Evolutionary conservation across 2,113 vertebrate genomes (phyloP), one percentile per base, ranked within the genome.

Genomic region (Tympanuchus pallidicinctus): DNA sequence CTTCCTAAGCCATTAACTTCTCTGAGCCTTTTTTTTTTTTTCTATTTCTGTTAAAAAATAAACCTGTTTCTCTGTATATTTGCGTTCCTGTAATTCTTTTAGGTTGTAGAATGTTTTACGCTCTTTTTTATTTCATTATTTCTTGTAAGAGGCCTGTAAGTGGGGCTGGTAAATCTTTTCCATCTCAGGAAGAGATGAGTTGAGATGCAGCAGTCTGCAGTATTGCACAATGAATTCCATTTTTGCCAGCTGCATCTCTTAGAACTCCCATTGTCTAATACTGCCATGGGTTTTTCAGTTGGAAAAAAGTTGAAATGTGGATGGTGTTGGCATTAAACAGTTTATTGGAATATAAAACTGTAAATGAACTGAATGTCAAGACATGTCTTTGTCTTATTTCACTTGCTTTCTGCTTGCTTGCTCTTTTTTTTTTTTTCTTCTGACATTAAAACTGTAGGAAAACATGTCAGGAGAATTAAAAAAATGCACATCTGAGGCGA

Each of bases 401-500:
- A 24, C 38, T 89, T 38, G 34, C 40, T 88, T 72, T 72, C 71
- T 89, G 45, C 45, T 57, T 57, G 19, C 64, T 81, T 63, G 30
- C 38, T 89, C 42, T 14, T 6, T 20, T 30, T 43, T 1, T 1
- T 1, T 22, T 48, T 12, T 48, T 10, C 42, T 85, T 76, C 54
- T 89, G 86, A 85, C 81, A 84, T 91, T 76, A 89, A 79, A 88
- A 88, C 63, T 19, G 25, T 92, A 66, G 86, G 71, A 71, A 89
- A 90, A 96, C 89, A 87, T 38, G 45, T 85, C 89, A 85, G 87
- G 89, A 90, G 56, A 92, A 87, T 86, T 81, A 90, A 82, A 92
- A 78, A 85, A 50, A 50, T 43, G 57, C 64, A 92, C 84, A 69
- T 89, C 82, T 81, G 65, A 87, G 64, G 91, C 52, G 28, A 80